Base-by-base conservation (phyloP, 2,113 vertebrate species). In the Poecilia latipinna region DNA sequence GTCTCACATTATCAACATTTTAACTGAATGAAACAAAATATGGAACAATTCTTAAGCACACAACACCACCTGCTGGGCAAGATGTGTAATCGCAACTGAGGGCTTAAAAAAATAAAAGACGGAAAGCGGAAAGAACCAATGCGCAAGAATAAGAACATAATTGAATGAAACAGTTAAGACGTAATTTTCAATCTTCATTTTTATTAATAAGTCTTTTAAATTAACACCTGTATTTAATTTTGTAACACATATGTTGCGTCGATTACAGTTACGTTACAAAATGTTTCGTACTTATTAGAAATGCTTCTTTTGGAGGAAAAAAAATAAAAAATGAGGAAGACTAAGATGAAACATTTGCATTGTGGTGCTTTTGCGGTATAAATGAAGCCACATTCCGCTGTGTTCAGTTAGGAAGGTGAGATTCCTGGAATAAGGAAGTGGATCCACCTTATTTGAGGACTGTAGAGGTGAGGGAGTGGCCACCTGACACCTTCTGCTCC, bases 391-490 rank as follows among this genome's bases (percentile, higher is more conserved):
- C 0, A 8, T 12, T 31, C 44, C 44, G 68, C 70, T 79, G 68
- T 65, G 28, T 83, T 80, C 54, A 44, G 7, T 7, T 29, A 13
- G 1, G 13, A 22, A 24, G 13, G 24, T 0, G 13, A 61, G 48
- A 1, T n/a, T 61, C 10, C 6, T 22, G 67, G n/a, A 86, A 90
- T 73, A 48, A 91, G 93, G 93, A 94, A 94, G 90, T 89, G 37
- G 35, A 51, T 63, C 44, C 78, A 79, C 88, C 84, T 88, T 72
- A 10, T 57, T 2, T 54, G 61, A 64, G 57, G 44, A 70, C 15
- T 5, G 31, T 39, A 28, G 24, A 89, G 82, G 87, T 87, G 88
- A 90, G 86, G 91, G 92, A 82, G 93, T 91, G 91, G 92, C 86
- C 69, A 83, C 88, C 81, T 87, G 88, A 77, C 39, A 32, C 72